Evolutionary conservation across 2,888 invertebrate genomes (phyloP).

Genomic region (Mellilla xanthometata): DNA sequence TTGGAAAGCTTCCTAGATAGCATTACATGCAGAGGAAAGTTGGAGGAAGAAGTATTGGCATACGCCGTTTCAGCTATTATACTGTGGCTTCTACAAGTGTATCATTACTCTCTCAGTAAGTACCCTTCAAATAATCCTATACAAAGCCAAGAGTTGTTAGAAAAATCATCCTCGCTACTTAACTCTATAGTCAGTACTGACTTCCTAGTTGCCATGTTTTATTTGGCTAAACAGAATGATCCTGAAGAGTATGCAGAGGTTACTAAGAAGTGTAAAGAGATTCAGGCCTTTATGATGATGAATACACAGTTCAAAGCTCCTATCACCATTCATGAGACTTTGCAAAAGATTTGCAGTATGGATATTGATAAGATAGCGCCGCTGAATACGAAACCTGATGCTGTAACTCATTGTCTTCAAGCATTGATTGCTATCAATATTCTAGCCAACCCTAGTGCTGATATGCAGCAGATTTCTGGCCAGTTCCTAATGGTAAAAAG

Average conservation of each 20-base stretch:
- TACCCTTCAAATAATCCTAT: constrained; percentile 71
- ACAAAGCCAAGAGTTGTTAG: constrained; percentile 84
- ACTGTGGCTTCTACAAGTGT: constrained; percentile 91
- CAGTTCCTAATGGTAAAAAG: constrained; percentile 93
- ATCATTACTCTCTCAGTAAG: constrained; percentile 76
- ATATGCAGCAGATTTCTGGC: constrained; percentile 90
- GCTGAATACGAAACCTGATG: constrained; percentile 80
- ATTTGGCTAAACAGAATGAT: constrained; percentile 91
- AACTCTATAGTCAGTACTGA: constrained; percentile 87
- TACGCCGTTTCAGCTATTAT: constrained; percentile 91
- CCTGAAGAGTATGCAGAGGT: constrained; percentile 85
- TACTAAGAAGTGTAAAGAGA: constrained; percentile 89
- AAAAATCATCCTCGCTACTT: constrained; percentile 86
- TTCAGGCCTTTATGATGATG: constrained; percentile 84
- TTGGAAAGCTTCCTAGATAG: constrained; percentile 87
- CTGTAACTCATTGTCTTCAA: constrained; percentile 89
- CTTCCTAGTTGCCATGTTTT: constrained; percentile 91
- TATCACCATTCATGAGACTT: constrained; percentile 81
- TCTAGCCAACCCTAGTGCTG: constrained; percentile 91
- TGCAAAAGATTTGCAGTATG: constrained; percentile 84
- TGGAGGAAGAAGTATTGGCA: constrained; percentile 93
- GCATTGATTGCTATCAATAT: constrained; percentile 93
- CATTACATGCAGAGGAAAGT: constrained; percentile 88
- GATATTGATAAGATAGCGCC: constrained; percentile 84
- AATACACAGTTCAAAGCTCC: constrained; percentile 81